phyloP scores from a whole-genome alignment of 2,888 invertebrate genomes.

The Napeogenes inachia region DNA sequence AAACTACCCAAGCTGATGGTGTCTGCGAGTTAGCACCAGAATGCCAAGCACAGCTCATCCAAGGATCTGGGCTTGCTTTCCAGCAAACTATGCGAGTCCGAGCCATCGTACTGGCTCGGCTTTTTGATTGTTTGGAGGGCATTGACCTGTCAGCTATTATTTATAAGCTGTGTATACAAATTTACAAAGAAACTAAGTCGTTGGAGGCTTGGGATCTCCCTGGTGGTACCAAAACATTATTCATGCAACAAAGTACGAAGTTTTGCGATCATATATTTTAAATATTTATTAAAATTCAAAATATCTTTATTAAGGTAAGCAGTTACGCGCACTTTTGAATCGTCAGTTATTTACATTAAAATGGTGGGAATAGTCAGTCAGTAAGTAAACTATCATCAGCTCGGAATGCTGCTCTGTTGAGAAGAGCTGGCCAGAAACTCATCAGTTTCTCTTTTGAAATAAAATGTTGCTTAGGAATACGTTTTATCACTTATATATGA shows the following conservation, averaged over 20 bases:
- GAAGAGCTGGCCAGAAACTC: too few relatives aligned
- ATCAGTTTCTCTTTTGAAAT: too few relatives aligned
- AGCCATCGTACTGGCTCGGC: constrained; percentile 51
- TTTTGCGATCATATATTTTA: constrained; percentile 6
- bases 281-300: neutral
- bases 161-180: constrained; percentile 67
- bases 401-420: too few relatives aligned
- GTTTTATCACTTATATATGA: too few relatives aligned
- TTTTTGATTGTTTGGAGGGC: constrained; percentile 66
- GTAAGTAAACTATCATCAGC: too few relatives aligned
- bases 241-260: constrained; percentile 67
- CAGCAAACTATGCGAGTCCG: constrained; percentile 65
- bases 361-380: too few relatives aligned
- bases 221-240: constrained; percentile 62
- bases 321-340: too few relatives aligned
- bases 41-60: constrained; percentile 58
- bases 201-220: constrained; percentile 69
- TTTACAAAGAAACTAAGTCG: constrained; percentile 69
- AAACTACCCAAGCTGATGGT: constrained; percentile 57
- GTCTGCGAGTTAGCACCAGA: constrained; percentile 62
- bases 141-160: constrained; percentile 60
- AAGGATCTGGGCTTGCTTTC: constrained; percentile 63
- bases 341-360: too few relatives aligned
- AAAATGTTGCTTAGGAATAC: too few relatives aligned
- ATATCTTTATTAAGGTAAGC: too few relatives aligned